Conservation (phyloP, 2,888 invertebrate genomes). For the Philhelius pedissequus region DNA sequence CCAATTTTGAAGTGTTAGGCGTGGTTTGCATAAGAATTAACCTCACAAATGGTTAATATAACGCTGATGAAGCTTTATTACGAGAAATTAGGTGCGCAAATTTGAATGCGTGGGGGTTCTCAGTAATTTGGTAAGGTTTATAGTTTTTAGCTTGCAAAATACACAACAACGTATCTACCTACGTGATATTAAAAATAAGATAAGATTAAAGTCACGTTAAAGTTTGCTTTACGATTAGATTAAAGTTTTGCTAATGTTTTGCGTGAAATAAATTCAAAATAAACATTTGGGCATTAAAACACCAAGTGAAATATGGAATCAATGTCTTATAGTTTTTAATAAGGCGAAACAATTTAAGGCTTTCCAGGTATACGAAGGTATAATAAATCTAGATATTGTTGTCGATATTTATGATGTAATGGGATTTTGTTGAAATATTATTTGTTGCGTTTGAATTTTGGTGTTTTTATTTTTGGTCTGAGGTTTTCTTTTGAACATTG, state of each 20-base stretch:
- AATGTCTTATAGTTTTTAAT: no score
- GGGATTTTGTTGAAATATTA: no score
- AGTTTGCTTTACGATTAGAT: conserved; percentile 15
- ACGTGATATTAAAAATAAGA: not conserved
- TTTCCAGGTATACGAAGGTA: no score
- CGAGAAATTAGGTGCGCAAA: conserved; percentile 66
- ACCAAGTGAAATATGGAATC: not conserved
- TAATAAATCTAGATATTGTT: no score
- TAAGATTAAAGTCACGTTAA: conserved; percentile 58
- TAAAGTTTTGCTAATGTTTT: conserved; percentile 13
- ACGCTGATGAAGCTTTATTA: conserved; percentile 55
- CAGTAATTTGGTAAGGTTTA: conserved; percentile 3
- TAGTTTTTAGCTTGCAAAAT: not conserved
- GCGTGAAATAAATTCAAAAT: conserved; percentile 15
- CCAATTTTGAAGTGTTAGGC: conserved; percentile 60
- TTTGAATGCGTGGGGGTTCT: conserved; percentile 59
- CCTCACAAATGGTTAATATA: conserved; percentile 52
- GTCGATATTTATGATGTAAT: no score
- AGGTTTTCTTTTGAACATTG: no score
- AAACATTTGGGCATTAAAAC: not conserved
- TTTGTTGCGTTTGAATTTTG: no score
- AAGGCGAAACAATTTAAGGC: no score
- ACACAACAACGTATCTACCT: no score
- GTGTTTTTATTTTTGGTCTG: no score
- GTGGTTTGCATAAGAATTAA: conserved; percentile 65